A percentile compares a stretch with the other conserved stretches of the same genome.
phyloP scores from a whole-genome alignment of 2,797 vertebrate species.

The Rachycentron canadum region DNA sequence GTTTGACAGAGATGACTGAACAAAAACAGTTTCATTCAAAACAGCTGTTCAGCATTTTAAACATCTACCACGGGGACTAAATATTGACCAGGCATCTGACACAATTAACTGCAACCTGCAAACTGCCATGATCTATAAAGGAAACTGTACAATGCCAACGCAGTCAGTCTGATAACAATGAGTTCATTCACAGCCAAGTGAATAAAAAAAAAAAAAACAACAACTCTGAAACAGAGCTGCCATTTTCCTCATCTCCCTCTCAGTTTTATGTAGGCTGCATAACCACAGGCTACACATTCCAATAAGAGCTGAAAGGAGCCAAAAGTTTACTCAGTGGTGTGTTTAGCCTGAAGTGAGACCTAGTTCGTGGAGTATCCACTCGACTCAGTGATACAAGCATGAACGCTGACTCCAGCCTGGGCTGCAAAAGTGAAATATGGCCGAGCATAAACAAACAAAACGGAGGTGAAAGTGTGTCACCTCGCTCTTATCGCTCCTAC shows the following conservation, averaged over 20 bases:
- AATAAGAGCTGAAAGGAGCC: slow-evolving; percentile 42
- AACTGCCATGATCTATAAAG: slow-evolving; percentile 24
- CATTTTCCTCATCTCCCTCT: slow-evolving; percentile 59
- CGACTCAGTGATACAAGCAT: neutral
- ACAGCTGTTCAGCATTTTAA: neutral
- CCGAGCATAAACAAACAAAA: neutral
- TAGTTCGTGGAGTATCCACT: slow-evolving; percentile 18
- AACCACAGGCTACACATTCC: slow-evolving; percentile 66
- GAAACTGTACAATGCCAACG: slow-evolving; percentile 20
- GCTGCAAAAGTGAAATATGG: neutral
- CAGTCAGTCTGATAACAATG: slow-evolving; percentile 57
- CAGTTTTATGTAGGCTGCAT: slow-evolving; percentile 55
- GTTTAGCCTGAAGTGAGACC: slow-evolving; percentile 40
- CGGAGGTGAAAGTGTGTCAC: slow-evolving; percentile 12
- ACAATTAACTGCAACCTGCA: slow-evolving; percentile 9
- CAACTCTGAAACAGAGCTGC: slow-evolving; percentile 53
- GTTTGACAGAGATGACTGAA: too few relatives aligned
- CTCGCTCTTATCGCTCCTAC: slow-evolving; percentile 1
- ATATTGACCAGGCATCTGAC: neutral
- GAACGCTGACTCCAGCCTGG: neutral
- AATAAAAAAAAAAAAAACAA: slow-evolving; percentile 27
- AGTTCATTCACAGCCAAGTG: slow-evolving; percentile 60
- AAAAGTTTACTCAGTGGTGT: slow-evolving; percentile 34
- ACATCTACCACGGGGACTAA: neutral
- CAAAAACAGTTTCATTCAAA: neutral